Evolutionary conservation across 1,140 invertebrate species (phyloP), one percentile per base, ranked within the genome.

Genomic region (Medauroidea extradentata): DNA sequence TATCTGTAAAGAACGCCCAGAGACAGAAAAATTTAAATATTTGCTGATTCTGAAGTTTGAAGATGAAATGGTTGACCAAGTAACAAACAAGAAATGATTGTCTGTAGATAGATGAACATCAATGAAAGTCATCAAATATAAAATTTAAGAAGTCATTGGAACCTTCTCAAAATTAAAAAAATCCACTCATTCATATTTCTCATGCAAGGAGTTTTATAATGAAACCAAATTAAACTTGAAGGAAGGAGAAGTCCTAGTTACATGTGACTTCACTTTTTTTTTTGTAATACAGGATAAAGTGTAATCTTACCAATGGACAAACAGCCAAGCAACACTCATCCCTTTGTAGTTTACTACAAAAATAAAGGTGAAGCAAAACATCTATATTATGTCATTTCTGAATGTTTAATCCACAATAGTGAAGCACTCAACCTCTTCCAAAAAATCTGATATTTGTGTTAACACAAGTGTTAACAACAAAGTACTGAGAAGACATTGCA

Each of bases 261-360:
- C 21, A 13, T 57, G 24, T 46, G 62, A 67, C 38, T 65, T 65
- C 62, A 55, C 63, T 53, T 68, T 56, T 55, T 64, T 51, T 34
- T 63, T 67, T 50, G 55, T 67, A 24, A 48, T 64, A 38, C 67
- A 67, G 54, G 65, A 69, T 62, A 61, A 61, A 24, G 57, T 61
- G 41, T 64, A 69, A 53, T 53, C 63, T 21, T 62, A 57, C 25
- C 59, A 69, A 38, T 69, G 67, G 63, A 23, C 50, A 1, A 61
- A 69, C 38, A 24, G 14, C 25, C 67, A 69, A 57, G 61, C 59
- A 27, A 65, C 67, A 29, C 39, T 69, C 65, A 68, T 53, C 63
- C 67, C 19, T 60, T 68, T 61, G 54, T 48, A 34, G 53, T 59
- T 51, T 66, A 67, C 44, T 66, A 56, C 39, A 63, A 39, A 29